Evolutionary conservation across 1,140 invertebrate species (phyloP).

Genomic region (Ptiloglossa arizonensis): DNA sequence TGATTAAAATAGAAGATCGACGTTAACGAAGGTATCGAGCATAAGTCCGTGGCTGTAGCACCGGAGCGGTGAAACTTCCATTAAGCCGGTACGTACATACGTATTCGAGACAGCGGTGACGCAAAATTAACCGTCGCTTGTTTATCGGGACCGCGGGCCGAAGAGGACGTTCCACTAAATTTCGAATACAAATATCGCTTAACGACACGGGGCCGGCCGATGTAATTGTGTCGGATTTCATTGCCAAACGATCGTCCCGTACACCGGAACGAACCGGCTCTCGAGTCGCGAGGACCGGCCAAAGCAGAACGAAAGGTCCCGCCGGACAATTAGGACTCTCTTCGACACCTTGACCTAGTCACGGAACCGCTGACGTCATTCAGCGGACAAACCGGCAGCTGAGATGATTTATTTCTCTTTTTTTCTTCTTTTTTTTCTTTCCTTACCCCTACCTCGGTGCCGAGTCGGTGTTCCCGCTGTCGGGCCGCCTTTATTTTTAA

Average conservation of each 20-base stretch:
- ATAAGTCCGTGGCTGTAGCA: not conserved
- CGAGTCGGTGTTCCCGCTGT: not conserved
- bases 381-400: conserved; percentile 25
- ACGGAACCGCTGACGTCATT: conserved; percentile 54
- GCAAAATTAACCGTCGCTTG: not conserved
- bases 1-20: no score
- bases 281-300: not conserved
- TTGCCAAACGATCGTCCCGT: conserved; percentile 26
- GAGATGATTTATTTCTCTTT: conserved; percentile 55
- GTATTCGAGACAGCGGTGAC: conserved; percentile 1
- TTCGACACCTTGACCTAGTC: conserved; percentile 66
- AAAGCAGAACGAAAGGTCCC: conserved; percentile 33
- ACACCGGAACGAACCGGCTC: conserved; percentile 13
- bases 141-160: conserved; percentile 24
- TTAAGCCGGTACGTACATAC: no score
- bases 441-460: no score
- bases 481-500: conserved; percentile 55
- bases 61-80: not conserved
- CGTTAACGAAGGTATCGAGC: no score
- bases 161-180: conserved; percentile 27
- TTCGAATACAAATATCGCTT: conserved; percentile 43
- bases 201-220: conserved; percentile 25
- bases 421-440: not conserved
- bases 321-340: conserved; percentile 53
- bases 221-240: conserved; percentile 42